These are phyloP conservation scores for Tethea ocularis DNA, from an alignment of 2,888 invertebrate species.

Conservation along the genomic window DNA sequence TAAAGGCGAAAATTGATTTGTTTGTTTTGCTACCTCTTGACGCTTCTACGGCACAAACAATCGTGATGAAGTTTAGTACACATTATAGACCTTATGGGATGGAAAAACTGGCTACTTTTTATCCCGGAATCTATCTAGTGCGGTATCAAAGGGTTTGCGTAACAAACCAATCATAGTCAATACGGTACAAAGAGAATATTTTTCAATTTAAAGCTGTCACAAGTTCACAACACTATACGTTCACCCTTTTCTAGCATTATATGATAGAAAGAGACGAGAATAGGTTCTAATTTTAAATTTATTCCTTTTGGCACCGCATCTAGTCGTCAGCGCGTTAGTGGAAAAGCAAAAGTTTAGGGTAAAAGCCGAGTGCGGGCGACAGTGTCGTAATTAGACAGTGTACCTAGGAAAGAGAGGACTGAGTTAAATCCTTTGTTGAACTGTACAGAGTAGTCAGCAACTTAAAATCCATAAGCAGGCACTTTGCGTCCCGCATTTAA, in stretches of 20 bases:
- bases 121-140: too few species aligned
- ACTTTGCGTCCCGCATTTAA: neutral
- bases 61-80: too few species aligned
- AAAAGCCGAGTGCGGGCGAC: slow-evolving; percentile 41
- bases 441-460: slow-evolving; percentile 23
- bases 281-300: slow-evolving; percentile 37
- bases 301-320: slow-evolving; percentile 21
- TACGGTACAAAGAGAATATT: slow-evolving; percentile 34
- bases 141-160: slow-evolving; percentile 37
- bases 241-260: slow-evolving; percentile 23
- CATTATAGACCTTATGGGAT: too few species aligned
- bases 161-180: slow-evolving; percentile 46
- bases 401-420: slow-evolving; percentile 28
- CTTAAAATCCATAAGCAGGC: slow-evolving; percentile 9
- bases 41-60: too few species aligned
- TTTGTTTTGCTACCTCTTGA: too few species aligned
- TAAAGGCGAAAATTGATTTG: too few species aligned
- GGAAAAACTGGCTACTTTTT: too few species aligned
- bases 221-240: slow-evolving; percentile 15
- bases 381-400: slow-evolving; percentile 47
- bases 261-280: slow-evolving; percentile 15
- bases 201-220: slow-evolving; percentile 32
- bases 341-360: slow-evolving; percentile 48
- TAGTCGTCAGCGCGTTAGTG: slow-evolving; percentile 29
- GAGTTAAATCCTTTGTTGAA: slow-evolving; percentile 44